A percentile compares a stretch with the other conserved stretches of the same genome.
Evolutionary conservation across 2,113 vertebrate genomes (phyloP).

Genomic region (Propithecus coquereli): DNA sequence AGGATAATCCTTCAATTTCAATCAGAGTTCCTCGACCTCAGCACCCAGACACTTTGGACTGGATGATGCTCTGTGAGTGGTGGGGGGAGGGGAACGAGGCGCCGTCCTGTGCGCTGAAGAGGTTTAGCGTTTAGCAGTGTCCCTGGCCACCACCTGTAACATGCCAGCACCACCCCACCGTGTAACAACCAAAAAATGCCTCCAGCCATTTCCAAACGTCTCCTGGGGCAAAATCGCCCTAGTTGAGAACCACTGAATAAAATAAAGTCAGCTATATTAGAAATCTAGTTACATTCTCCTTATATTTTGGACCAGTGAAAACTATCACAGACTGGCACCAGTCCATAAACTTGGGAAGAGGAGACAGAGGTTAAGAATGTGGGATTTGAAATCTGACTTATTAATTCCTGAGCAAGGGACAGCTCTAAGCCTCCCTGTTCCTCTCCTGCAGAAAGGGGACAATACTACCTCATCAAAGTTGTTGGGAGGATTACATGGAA

Average conservation of each 20-base stretch:
- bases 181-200: neutral
- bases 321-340: neutral
- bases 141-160: neutral
- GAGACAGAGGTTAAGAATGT: neutral
- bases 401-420: neutral
- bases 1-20: slow-evolving; percentile 37
- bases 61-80: neutral
- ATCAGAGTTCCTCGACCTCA: neutral
- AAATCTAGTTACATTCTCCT: neutral
- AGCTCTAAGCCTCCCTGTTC: neutral
- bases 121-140: neutral
- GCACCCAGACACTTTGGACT: neutral
- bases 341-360: neutral
- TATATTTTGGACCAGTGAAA: neutral
- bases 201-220: neutral
- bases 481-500: neutral
- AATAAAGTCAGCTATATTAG: neutral
- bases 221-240: neutral
- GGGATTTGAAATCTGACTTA: neutral
- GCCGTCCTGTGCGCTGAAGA: neutral
- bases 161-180: neutral
- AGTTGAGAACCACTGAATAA: neutral
- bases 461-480: neutral
- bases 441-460: neutral
- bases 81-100: fast-evolving